Conservation (phyloP, 2,888 invertebrate genomes). For the Dexiosoma caninum region DNA sequence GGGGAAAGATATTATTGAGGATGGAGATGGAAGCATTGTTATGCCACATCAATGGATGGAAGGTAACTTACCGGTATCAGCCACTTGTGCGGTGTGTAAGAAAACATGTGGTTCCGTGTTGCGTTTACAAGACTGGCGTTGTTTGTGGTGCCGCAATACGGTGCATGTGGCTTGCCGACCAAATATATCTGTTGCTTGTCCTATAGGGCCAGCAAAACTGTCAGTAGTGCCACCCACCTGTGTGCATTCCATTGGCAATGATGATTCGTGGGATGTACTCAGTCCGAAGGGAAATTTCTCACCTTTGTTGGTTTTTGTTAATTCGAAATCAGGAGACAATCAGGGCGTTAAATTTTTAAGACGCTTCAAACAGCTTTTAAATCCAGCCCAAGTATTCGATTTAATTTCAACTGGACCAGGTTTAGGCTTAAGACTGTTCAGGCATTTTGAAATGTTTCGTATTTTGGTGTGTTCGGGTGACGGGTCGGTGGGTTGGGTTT, state of each 20-base stretch:
- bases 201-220: conserved; percentile 91
- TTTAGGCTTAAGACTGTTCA: conserved; percentile 90
- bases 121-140: conserved; percentile 96
- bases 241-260: conserved; percentile 91
- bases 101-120: conserved; percentile 97
- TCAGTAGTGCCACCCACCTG: conserved; percentile 97
- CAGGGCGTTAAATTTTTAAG: conserved; percentile 97
- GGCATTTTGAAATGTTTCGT: conserved; percentile 96
- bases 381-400: conserved; percentile 98
- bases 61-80: conserved; percentile 96
- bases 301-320: conserved; percentile 97
- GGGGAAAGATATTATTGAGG: conserved; percentile 96
- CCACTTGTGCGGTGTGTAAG: conserved; percentile 95
- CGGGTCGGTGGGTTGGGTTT: conserved; percentile 98
- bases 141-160: conserved; percentile 95
- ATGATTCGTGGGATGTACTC: conserved; percentile 94
- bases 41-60: conserved; percentile 99
- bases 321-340: conserved; percentile 98
- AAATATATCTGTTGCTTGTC: conserved; percentile 86
- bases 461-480: conserved; percentile 98
- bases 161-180: conserved; percentile 95
- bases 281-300: conserved; percentile 81
- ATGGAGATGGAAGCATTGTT: conserved; percentile 91
- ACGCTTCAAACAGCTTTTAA: conserved; percentile 95
- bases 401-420: conserved; percentile 93